Percentiles rank a stretch among this genome's conserved stretches.
These are phyloP conservation scores for Anthopleura sola DNA, from an alignment of 64 coral and sea anemone genomes.

Conservation along the genomic window DNA sequence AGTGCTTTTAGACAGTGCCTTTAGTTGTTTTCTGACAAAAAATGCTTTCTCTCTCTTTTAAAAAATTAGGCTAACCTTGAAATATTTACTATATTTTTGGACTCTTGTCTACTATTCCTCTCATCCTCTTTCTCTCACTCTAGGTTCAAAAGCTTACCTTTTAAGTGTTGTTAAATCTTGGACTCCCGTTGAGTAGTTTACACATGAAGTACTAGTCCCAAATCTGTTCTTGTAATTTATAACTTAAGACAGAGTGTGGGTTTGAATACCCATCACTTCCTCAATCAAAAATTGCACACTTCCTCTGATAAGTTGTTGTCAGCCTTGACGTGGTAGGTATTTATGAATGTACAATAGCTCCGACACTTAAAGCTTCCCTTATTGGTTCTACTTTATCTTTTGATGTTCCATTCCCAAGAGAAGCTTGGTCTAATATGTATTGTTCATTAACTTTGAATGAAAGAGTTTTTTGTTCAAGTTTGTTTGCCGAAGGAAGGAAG, in stretches of 20 bases:
- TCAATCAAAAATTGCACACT: neutral
- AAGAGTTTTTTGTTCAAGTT: neutral
- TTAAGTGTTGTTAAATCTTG: neutral
- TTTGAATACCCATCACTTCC: neutral
- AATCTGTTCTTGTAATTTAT: neutral
- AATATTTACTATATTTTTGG: too few species aligned
- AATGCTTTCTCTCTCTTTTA: too few species aligned
- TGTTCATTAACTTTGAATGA: slow-evolving; percentile 2
- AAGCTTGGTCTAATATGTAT: neutral
- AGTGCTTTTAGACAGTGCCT: too few species aligned
- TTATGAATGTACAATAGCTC: neutral
- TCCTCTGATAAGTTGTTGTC: slow-evolving; percentile 10
- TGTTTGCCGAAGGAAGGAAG: slow-evolving; percentile 8
- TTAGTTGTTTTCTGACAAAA: too few species aligned
- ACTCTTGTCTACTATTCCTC: too few species aligned
- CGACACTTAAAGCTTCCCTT: neutral
- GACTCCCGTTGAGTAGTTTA: neutral
- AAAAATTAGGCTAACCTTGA: too few species aligned
- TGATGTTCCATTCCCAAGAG: neutral
- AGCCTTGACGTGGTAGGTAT: neutral
- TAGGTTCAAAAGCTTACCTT: neutral
- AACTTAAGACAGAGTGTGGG: neutral
- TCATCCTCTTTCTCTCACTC: too few species aligned
- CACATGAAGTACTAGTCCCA: neutral
- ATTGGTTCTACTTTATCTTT: neutral